Conservation (phyloP, 2,113 vertebrate species). For the Speoplatyrhinus poulsoni region DNA sequence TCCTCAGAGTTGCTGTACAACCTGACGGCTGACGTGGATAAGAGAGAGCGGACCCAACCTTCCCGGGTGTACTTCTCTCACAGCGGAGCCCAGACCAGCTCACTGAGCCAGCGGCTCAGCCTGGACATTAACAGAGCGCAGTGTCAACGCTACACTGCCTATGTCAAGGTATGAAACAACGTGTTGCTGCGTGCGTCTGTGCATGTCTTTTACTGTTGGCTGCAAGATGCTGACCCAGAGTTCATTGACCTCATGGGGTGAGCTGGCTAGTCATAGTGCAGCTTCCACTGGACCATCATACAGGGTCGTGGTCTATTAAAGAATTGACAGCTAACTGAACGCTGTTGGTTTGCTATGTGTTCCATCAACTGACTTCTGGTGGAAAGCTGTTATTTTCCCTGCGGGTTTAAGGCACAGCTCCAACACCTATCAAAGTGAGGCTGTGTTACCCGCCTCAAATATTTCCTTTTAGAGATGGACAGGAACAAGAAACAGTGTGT, state of each 20-base stretch:
- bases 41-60: slow-evolving; percentile 85
- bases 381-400: not conserved
- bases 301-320: not conserved
- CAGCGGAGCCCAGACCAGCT: slow-evolving; percentile 82
- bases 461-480: slow-evolving; percentile 43
- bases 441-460: slow-evolving; percentile 24
- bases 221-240: slow-evolving; percentile 37
- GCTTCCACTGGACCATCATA: not conserved
- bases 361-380: too few relatives aligned
- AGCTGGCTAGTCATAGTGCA: slow-evolving; percentile 37
- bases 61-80: slow-evolving; percentile 86
- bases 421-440: slow-evolving; percentile 28
- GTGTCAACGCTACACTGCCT: slow-evolving; percentile 84
- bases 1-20: slow-evolving; percentile 87
- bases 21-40: slow-evolving; percentile 89
- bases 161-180: slow-evolving; percentile 83
- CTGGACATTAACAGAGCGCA: slow-evolving; percentile 80
- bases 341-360: not conserved
- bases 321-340: slow-evolving; percentile 16
- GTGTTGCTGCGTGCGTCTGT: not conserved
- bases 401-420: slow-evolving; percentile 55
- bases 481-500: slow-evolving; percentile 59
- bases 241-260: slow-evolving; percentile 22
- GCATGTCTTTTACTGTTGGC: slow-evolving; percentile 8
- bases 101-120: slow-evolving; percentile 80